Evolutionary conservation across 2,113 vertebrate genomes (phyloP), one percentile per base, ranked within the genome.

Genomic region (Corythaeola cristata): DNA sequence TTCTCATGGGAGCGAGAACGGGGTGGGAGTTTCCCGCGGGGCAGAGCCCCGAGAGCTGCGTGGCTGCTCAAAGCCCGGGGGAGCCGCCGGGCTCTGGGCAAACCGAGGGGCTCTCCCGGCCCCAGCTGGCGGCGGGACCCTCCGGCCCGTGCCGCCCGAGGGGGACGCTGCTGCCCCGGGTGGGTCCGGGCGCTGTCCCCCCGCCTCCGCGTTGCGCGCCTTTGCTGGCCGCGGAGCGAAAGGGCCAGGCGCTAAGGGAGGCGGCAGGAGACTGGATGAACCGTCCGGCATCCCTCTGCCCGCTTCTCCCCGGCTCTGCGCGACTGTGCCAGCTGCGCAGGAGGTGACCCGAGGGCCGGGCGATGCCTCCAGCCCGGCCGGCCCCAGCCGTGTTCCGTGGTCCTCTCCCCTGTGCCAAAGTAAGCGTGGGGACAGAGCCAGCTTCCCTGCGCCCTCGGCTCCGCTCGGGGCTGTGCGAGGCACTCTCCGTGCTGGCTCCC

Each of bases 321-420:
- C 45, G 33, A 44, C 26, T 60, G 32, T 17, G 50, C 24, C 19
- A 19, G 35, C 35, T 4, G 9, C 10, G 7, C 32, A 4, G 28
- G 16, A 17, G 26, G 39, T 3, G 35, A 69, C 24, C 50, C 6
- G 24, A 41, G 52, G 16, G 39, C 45, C 18, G 17, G 28, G 68
- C 13, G 49, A 58, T 58, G 44, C 16, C 28, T 17, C 30, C 53
- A 21, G 41, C 32, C 19, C 32, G 5, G 41, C 8, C 12, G 33
- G 24, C 52, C 35, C 17, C 69, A 6, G 53, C 15, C 22, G 5
- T 6, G 6, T 5, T 2, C 26, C 33, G 3, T 3, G 14, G 4
- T 62, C 35, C 45, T 52, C 19, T 53, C 11, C 12, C 2, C 33
- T 2, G 64, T 11, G 7, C 80, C 33, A 12, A 23, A 60, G 39